phyloP scores from a whole-genome alignment of 2,113 vertebrate genomes.

The Brachirus orientalis region DNA sequence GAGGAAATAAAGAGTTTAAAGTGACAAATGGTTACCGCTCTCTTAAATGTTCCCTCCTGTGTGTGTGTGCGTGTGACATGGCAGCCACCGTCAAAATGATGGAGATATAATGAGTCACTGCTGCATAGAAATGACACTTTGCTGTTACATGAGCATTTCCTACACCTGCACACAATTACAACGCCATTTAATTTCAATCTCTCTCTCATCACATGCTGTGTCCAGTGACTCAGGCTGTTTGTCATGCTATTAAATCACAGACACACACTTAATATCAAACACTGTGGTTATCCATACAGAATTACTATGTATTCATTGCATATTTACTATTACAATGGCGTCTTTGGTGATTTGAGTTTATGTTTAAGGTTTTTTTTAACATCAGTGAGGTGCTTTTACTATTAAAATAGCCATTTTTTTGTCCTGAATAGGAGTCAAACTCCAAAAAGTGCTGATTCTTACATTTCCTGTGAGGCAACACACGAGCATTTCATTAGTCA shows the following conservation, averaged over 20 bases:
- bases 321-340: neutral
- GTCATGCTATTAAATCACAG: conserved; percentile 2
- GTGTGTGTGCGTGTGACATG: neutral
- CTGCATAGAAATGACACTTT: conserved; percentile 27
- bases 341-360: conserved; percentile 1
- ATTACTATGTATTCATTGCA: neutral
- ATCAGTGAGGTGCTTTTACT: too few species aligned
- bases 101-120: conserved; percentile 27
- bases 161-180: conserved; percentile 8
- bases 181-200: conserved; percentile 4
- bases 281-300: neutral
- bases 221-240: conserved; percentile 1
- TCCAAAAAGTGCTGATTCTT: too few species aligned
- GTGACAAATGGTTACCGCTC: conserved; percentile 36
- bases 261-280: too few species aligned
- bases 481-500: too few species aligned
- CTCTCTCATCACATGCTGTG: neutral
- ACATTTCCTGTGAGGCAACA: too few species aligned
- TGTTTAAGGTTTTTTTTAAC: neutral
- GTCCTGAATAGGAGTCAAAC: too few species aligned
- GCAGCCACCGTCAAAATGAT: conserved; percentile 6
- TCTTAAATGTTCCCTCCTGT: conserved; percentile 16
- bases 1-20: conserved; percentile 15
- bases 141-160: conserved; percentile 3
- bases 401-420: too few species aligned